Evolutionary conservation across 53 echinoderm and acorn worm genomes (phyloP).

Genomic region (Echinarachnius parma): DNA sequence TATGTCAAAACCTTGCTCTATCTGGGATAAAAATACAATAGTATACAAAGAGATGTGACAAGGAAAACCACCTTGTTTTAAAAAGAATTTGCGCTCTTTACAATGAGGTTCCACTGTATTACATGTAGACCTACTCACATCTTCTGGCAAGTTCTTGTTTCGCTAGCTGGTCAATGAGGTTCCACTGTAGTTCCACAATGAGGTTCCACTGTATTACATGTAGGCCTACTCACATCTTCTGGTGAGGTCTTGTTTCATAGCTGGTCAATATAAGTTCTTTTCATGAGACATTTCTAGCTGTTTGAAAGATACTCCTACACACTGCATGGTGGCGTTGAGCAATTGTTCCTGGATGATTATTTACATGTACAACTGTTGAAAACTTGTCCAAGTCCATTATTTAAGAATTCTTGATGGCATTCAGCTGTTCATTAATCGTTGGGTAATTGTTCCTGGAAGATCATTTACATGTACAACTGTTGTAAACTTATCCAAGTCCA

Average conservation of each 20-base stretch:
- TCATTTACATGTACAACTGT: neutral
- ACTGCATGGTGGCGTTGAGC: constrained; percentile 1
- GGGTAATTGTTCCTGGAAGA: constrained; percentile 2
- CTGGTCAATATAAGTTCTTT: neutral
- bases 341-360: constrained; percentile 7
- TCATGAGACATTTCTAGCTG: neutral
- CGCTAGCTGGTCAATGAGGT: constrained; percentile 3
- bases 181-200: constrained; percentile 1
- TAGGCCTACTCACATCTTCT: constrained; percentile 1
- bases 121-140: neutral
- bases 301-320: constrained; percentile 1
- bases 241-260: neutral
- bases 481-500: too few relatives aligned
- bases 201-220: constrained; percentile 1
- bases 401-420: constrained; percentile 41
- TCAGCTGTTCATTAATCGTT: constrained; percentile 37
- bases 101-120: too few relatives aligned
- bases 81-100: too few relatives aligned
- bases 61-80: too few relatives aligned
- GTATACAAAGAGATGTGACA: too few relatives aligned
- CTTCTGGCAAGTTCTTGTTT: neutral
- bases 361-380: too few relatives aligned
- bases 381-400: too few relatives aligned
- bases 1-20: too few relatives aligned
- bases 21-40: too few relatives aligned